phyloP scores from a whole-genome alignment of 2,797 vertebrate species.

The Pelodytes ibericus region DNA sequence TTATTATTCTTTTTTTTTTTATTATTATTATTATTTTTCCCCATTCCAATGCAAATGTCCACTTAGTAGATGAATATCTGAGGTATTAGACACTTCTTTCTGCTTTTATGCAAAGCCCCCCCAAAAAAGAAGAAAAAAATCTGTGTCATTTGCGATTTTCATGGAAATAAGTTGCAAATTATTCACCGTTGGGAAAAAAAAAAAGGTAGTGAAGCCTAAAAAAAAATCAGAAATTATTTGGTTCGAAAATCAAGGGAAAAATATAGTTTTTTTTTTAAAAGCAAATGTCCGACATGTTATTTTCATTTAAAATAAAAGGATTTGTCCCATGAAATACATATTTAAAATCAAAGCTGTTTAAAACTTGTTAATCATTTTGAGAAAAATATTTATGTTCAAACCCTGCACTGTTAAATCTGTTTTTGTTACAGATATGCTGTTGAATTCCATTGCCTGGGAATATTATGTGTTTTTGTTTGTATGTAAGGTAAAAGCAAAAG shows the following conservation, averaged over 20 bases:
- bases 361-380: too few species aligned
- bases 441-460: too few species aligned
- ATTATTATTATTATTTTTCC: conserved; percentile 59
- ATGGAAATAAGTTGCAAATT: conserved; percentile 98
- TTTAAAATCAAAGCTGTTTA: not conserved
- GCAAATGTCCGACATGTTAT: not conserved
- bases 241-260: conserved; percentile 73
- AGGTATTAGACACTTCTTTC: conserved; percentile 96
- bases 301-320: not conserved
- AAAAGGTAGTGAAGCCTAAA: conserved; percentile 89
- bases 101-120: conserved; percentile 99
- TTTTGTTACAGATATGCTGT: too few species aligned
- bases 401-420: too few species aligned
- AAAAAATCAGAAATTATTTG: conserved; percentile 91
- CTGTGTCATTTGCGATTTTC: conserved; percentile 97
- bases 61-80: conserved; percentile 98
- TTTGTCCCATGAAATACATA: not conserved
- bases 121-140: conserved; percentile 73
- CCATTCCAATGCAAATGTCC: conserved; percentile 97
- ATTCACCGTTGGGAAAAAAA: conserved; percentile 86
- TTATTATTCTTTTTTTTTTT: not conserved
- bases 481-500: too few species aligned
- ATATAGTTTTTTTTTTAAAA: not conserved
- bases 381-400: too few species aligned
- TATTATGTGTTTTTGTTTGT: too few species aligned